Base-by-base conservation (phyloP, 2,888 invertebrate species). In the Troides aeacus region DNA sequence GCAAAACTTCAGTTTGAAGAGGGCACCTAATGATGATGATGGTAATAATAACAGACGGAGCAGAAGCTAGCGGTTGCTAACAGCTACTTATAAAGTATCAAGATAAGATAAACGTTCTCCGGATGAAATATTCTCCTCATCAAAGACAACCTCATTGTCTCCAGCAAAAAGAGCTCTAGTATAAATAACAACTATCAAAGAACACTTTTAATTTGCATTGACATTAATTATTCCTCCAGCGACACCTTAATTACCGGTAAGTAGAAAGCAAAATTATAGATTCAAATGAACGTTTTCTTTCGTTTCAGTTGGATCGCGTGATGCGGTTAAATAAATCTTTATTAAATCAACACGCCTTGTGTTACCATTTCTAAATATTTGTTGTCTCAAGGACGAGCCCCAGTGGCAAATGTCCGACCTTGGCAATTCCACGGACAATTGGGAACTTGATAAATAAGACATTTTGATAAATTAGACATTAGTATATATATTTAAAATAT, bases 331-430 rank as follows among this genome's bases (percentile, higher is more conserved):
- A 64, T 69, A 61, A 64, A 64, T 69, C 30, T 0, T 64, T 61
- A 46, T 46, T 68, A 69, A 53, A 57, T 69, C 56, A 64, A 60
- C 64, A 24, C 18, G 58, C 59, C 42, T 56, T 30, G 69, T 61
- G 64, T 56, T 62, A 8, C 58, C 68, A 50, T 68, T 68, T 36
- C 58, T 64, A 61, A 64, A 61, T 57, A 61, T 64, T 64, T 60
- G 53, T 5, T 36, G 46, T 57, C 60, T 65, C 56, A 64, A 64
- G 64, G 64, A 30, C 69, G 18, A 18, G 23, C 18, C 62, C 30
- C 5, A 36, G 24, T n/a, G 36, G 58, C 42, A 23, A 64, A 64
- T 36, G 7, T 30, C 8, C 39, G 30, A 46, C 59, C 65, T 60
- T 50, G 65, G n/a, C n/a, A n/a, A 57, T 24, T 36, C 39, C 56